Evolutionary conservation across 2,113 vertebrate species (phyloP).

Genomic region (Centropristis striata): DNA sequence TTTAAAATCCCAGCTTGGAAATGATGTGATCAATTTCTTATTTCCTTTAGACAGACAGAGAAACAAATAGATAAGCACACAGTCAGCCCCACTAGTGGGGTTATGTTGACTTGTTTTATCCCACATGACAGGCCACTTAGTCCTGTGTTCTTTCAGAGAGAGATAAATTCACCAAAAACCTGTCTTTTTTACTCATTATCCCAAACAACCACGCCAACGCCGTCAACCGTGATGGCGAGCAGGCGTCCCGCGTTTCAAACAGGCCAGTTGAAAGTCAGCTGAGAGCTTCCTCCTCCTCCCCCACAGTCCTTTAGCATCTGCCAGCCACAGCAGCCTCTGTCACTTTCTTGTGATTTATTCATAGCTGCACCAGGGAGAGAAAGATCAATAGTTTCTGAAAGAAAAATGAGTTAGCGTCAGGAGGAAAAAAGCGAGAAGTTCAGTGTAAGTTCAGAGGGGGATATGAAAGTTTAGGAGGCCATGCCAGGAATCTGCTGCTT

Average conservation of each 20-base stretch:
- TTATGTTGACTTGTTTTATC: background rate
- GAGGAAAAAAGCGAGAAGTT: constrained; percentile 47
- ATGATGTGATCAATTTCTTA: background rate
- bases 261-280: constrained; percentile 29
- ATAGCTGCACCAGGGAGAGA: constrained; percentile 52
- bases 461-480: constrained; percentile 40
- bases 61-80: background rate
- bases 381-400: constrained; percentile 77
- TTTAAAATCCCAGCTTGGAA: background rate
- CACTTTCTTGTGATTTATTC: constrained; percentile 79
- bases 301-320: constrained; percentile 18
- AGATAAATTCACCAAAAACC: background rate
- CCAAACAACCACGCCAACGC: background rate
- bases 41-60: background rate
- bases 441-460: constrained; percentile 54
- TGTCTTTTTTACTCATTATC: background rate
- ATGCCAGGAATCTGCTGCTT: constrained; percentile 28
- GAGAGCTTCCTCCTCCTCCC: constrained; percentile 11
- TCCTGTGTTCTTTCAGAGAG: background rate
- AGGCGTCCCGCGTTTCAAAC: background rate
- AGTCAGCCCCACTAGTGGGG: background rate
- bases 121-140: background rate
- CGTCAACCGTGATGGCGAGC: constrained; percentile 12
- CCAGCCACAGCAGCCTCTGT: constrained; percentile 64
- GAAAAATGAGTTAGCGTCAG: constrained; percentile 67